phyloP scores from a whole-genome alignment of 2,113 vertebrate genomes.

The Progne subis region DNA sequence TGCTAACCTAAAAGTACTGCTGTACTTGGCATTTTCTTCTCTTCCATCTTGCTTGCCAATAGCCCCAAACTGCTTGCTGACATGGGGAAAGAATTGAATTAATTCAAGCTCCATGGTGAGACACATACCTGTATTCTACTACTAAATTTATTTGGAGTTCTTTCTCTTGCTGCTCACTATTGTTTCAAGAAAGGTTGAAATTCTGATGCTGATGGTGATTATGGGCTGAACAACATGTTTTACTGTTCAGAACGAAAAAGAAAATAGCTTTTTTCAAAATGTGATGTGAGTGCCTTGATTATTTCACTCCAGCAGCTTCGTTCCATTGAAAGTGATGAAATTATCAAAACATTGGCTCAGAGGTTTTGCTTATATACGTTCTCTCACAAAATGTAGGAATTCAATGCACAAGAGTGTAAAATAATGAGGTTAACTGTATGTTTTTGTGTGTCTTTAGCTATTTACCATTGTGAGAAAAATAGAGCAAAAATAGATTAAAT shows the following conservation, averaged over 20 bases:
- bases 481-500: background rate
- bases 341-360: background rate
- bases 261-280: constrained; percentile 18
- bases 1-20: background rate
- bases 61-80: background rate
- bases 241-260: background rate
- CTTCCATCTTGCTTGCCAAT: background rate
- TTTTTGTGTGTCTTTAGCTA: background rate
- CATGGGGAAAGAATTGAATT: background rate
- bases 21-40: background rate
- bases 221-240: background rate
- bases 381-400: background rate
- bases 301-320: background rate
- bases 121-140: background rate
- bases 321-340: background rate
- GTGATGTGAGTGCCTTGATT: background rate
- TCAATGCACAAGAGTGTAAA: background rate
- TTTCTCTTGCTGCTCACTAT: background rate
- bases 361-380: background rate
- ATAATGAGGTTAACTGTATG: background rate
- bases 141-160: background rate
- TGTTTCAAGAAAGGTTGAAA: background rate
- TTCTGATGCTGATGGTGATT: background rate
- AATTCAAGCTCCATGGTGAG: background rate
- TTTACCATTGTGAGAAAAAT: background rate